Base-by-base conservation (phyloP, 2,888 invertebrate species). In the Polymixis flavicincta region DNA sequence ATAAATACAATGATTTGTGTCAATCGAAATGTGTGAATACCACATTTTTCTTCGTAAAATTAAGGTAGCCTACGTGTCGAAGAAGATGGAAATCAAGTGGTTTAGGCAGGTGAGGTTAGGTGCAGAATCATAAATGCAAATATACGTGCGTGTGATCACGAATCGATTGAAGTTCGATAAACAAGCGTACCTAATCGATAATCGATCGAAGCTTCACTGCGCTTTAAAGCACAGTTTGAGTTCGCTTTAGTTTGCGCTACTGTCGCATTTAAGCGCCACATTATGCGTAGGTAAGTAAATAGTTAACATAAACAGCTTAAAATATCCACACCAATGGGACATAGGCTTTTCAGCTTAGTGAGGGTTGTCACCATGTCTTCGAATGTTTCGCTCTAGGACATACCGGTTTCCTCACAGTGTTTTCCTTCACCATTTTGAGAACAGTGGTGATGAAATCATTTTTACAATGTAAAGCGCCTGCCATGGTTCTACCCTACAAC, bases 81-180 rank as follows among this genome's bases (percentile, higher is more conserved):
- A 28, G 19, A 45, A 66, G 66, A 63, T 42, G 45, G 7, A 37
- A 48, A 55, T 37, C 17, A 14, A 61, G 13, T 22, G 28, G 55
- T 66, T 60, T 42, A 50, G 9, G 17, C 14, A 22, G 50, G 9
- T 74, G 1, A 67, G 48, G 52, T 67, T 45, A 63, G n/a, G 25
- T 52, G n/a, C 14, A 25, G 19, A 50, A 66, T 52, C 57, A 59
- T 48, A 64, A 81, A 75, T 59, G 11, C 50, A 63, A 37, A 19
- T 19, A 42, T 64, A 74, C 78, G 45, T 64, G 63, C 57, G 25
- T 54, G 54, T 48, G 82, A 22, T 82, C 76, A 76, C 82, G 82
- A 64, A 55, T 76, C 25, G 59, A 55, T 81, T 64, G 37, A 54
- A 25, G 50, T 17, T 0, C 25, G 37, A 52, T 78, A 8, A 42